Conservation (phyloP, 2,797 vertebrate species). For the Streptopelia turtur region DNA sequence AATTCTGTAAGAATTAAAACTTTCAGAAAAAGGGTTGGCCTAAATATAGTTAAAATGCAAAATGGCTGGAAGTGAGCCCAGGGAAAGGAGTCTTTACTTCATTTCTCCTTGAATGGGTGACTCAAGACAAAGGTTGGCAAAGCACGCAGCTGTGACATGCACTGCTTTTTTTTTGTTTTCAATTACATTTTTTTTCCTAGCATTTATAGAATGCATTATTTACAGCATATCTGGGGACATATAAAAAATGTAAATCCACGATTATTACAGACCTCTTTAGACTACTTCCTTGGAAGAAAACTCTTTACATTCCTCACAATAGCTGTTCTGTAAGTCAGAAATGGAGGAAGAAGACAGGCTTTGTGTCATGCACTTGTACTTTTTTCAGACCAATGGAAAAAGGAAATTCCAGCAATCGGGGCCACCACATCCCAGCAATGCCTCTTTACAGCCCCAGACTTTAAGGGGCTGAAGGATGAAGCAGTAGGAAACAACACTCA, state of each 20-base stretch:
- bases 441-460: not conserved
- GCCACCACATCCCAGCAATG: not conserved
- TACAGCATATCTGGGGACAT: not conserved
- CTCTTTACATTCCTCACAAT: not conserved
- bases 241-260: slow-evolving; percentile 5
- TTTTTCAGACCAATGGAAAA: not conserved
- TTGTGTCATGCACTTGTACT: fast-evolving
- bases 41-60: slow-evolving; percentile 6
- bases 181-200: not conserved
- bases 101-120: slow-evolving; percentile 15
- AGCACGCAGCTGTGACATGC: fast-evolving
- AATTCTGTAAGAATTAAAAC: not conserved
- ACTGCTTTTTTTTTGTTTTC: not conserved
- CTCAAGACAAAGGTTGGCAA: slow-evolving; percentile 39
- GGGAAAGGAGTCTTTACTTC: not conserved
- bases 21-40: not conserved
- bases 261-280: not conserved
- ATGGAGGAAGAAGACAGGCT: not conserved
- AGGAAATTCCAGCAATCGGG: not conserved
- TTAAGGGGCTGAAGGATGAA: not conserved
- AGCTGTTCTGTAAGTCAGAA: slow-evolving; percentile 15
- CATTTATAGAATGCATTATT: slow-evolving; percentile 20
- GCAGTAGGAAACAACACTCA: not conserved
- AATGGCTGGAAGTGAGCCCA: not conserved
- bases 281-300: slow-evolving; percentile 20